Conservation (phyloP, 2,113 vertebrate genomes). For the Corythornis cristatus region DNA sequence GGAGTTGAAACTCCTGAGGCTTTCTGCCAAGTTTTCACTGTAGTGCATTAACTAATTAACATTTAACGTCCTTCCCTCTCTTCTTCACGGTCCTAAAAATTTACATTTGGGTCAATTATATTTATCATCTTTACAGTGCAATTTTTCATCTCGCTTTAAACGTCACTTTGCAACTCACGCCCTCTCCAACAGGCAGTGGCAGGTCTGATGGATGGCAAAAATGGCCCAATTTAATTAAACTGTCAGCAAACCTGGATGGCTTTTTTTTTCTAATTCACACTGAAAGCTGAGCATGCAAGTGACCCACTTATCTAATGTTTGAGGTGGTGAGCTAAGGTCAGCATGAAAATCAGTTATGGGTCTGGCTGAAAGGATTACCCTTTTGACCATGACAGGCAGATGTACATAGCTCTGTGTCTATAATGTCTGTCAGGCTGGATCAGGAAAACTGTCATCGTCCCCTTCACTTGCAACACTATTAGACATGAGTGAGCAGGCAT, state of each 20-base stretch:
- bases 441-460: conserved; percentile 6
- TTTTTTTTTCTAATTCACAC: conserved; percentile 42
- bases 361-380: conserved; percentile 34
- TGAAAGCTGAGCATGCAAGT: conserved; percentile 45
- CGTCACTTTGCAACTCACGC: neutral
- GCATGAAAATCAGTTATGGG: conserved; percentile 52
- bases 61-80: neutral
- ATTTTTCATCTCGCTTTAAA: conserved; percentile 27
- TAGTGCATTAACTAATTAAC: conserved; percentile 32
- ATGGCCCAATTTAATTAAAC: conserved; percentile 73
- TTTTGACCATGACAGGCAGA: conserved; percentile 44
- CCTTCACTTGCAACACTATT: conserved; percentile 13
- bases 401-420: neutral
- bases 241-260: conserved; percentile 51
- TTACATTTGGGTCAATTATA: conserved; percentile 45
- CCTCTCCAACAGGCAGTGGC: conserved; percentile 20
- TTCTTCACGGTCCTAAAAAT: conserved; percentile 7
- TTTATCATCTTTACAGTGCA: conserved; percentile 38
- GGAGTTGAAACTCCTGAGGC: neutral
- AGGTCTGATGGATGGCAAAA: conserved; percentile 55
- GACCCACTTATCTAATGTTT: conserved; percentile 64
- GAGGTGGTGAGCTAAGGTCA: conserved; percentile 59
- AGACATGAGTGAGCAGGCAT: conserved; percentile 22
- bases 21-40: neutral
- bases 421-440: conserved; percentile 28